Evolutionary conservation across 2,113 vertebrate species (phyloP), one percentile per base, ranked within the genome.

Genomic region (Acinonyx jubatus): DNA sequence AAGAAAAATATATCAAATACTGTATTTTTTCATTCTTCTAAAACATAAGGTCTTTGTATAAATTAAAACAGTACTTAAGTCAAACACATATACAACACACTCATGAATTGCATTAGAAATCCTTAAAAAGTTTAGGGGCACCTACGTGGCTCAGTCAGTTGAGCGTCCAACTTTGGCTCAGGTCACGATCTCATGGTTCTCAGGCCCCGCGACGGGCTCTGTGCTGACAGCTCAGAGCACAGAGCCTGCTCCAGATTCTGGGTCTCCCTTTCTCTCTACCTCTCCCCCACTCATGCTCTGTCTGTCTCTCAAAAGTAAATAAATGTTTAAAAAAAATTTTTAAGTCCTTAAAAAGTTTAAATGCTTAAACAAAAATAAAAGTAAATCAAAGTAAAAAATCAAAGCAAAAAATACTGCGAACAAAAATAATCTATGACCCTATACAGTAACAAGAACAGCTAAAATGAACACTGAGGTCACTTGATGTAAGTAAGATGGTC

Each of bases 371-470:
- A 48, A 48, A 76, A 79, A 50, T 19, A 33, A 50, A 78, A 33
- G 76, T 19, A 48, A 50, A 50, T 19, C 50, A 50, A 78, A 50
- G 74, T 50, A 31, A 50, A 79, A 79, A 50, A 50, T 33, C 19
- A 79, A 79, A 79, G 45, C 31, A 10, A 33, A 79, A 50, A 79
- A 50, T 74, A 50, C 10, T 33, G 8, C 4, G 5, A 79, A 76
- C 89, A 94, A 89, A 73, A 89, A 83, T 85, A 73, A 98, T 85
- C 31, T 95, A 80, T 7, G 93, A 93, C 96, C 79, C 45, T 65
- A 96, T 21, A 98, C 91, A 97, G 86, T 93, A 98, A 96, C 94
- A 95, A 97, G 96, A 14, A 63, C 80, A 90, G 41, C 21, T 16
- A 76, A 89, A 80, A 96, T 9, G 66, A 97, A 90, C 83, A 36